Base-by-base conservation (phyloP, 2,797 vertebrate genomes). In the Remorina albescens region DNA sequence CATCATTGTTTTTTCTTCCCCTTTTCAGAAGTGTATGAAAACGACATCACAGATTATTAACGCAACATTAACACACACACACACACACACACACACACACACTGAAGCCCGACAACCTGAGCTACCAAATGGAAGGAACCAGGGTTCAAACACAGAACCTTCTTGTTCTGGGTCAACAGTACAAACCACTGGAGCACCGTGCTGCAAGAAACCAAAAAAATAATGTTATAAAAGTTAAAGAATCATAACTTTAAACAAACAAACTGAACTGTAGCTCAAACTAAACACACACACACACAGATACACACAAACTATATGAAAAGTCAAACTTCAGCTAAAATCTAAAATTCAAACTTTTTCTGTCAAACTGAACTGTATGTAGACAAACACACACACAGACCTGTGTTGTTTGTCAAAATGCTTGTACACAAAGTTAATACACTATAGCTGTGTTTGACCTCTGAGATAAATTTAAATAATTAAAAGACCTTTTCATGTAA, bases 21-120 rank as follows among this genome's bases (percentile, higher is more conserved):
- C 5, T 55, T 65, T 86, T 51, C 85, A 95, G 94, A 94, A 50
- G 44, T 93, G 59, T 94, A 95, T 54, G 94, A 95, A 79, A 95
- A 94, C 6, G 93, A 95, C 68, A 66, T 77, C 26, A 16, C 23
- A 39, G 75, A 76, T 57, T 62, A 69, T 66, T 85, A 62, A 42
- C 6, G 25, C 65, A 74, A 78, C 83, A 68, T 77, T 59, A 71
- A 28, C 46, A 65, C 18, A 63, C 41, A 7, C 18, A 41, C 36
- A 59, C 11, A 28, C 46, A 65, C 18, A 63, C 41, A 7, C 18
- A 41, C 36, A 59, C 11, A 55, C 5, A 15, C 6, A 53, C 4
- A 69, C n/a, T n/a, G n/a, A n/a, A n/a, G n/a, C n/a, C n/a, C n/a
- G n/a, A n/a, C n/a, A n/a, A n/a, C n/a, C n/a, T n/a, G n/a, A n/a